phyloP scores from a whole-genome alignment of 2,888 invertebrate genomes.

The Patella caerulea region DNA sequence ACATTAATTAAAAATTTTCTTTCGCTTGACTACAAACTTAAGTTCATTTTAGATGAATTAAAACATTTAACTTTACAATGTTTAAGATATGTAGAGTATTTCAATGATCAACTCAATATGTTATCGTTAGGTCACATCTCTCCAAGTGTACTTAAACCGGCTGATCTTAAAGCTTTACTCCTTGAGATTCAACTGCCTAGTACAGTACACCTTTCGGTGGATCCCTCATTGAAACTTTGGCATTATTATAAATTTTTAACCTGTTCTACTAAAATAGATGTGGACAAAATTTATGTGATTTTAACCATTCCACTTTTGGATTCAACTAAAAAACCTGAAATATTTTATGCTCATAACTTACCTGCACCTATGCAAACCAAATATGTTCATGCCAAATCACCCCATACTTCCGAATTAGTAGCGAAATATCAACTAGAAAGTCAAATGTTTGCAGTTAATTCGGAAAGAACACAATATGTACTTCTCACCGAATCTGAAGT shows the following conservation, averaged over 20 bases:
- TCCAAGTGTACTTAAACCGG: neutral
- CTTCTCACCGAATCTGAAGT: neutral
- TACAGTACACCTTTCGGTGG: neutral
- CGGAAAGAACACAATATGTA: neutral
- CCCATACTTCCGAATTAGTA: neutral
- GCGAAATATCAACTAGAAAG: neutral
- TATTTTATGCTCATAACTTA: neutral
- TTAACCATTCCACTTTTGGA: neutral
- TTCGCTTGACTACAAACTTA: neutral
- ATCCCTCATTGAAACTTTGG: neutral
- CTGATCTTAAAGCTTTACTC: neutral
- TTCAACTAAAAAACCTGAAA: neutral
- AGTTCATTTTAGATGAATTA: neutral
- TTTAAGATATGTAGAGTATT: neutral
- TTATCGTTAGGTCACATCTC: slow-evolving; percentile 3
- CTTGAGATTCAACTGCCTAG: neutral
- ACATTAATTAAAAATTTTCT: neutral
- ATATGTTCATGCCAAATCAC: neutral
- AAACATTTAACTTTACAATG: neutral
- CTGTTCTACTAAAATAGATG: neutral
- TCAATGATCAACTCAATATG: neutral
- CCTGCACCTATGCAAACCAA: neutral
- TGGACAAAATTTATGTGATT: neutral
- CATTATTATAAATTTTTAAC: neutral
- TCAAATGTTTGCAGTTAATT: neutral